Percentiles rank a stretch among this genome's conserved stretches.
phyloP scores from a whole-genome alignment of 1,140 invertebrate species.

The Ylistrum balloti region DNA sequence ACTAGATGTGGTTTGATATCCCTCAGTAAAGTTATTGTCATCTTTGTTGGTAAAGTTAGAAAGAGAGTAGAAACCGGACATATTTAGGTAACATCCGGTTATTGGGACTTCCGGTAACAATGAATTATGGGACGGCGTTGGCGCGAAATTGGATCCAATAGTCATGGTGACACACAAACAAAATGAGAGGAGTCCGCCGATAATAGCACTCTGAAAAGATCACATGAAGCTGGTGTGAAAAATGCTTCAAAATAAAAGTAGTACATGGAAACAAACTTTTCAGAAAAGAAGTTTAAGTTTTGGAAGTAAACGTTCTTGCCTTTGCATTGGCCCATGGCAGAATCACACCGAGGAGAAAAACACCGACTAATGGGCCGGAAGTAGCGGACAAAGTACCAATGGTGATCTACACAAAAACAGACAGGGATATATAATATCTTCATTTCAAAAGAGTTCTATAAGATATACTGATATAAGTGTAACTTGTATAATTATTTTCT shows the following conservation, averaged over 20 bases:
- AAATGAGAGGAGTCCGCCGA: constrained; percentile 44
- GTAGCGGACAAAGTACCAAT: constrained; percentile 50
- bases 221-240: background rate
- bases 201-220: constrained; percentile 8
- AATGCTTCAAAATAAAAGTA: background rate
- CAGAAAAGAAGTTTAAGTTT: too few species aligned
- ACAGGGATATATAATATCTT: too few species aligned
- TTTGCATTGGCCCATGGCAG: constrained; percentile 53
- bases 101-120: background rate
- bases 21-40: background rate
- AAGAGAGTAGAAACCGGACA: background rate
- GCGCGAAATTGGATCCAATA: constrained; percentile 40
- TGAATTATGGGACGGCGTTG: background rate
- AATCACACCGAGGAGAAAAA: constrained; percentile 46
- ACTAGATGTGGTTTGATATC: background rate
- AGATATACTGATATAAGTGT: too few species aligned
- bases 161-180: constrained; percentile 49
- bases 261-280: background rate
- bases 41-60: background rate
- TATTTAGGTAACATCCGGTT: background rate
- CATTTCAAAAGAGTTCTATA: too few species aligned
- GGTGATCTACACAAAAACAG: constrained; percentile 41
- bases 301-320: too few species aligned
- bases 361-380: constrained; percentile 47
- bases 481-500: too few species aligned